Evolutionary conservation across 2,113 vertebrate species (phyloP), one percentile per base, ranked within the genome.

Genomic region (Callaeas wilsoni): DNA sequence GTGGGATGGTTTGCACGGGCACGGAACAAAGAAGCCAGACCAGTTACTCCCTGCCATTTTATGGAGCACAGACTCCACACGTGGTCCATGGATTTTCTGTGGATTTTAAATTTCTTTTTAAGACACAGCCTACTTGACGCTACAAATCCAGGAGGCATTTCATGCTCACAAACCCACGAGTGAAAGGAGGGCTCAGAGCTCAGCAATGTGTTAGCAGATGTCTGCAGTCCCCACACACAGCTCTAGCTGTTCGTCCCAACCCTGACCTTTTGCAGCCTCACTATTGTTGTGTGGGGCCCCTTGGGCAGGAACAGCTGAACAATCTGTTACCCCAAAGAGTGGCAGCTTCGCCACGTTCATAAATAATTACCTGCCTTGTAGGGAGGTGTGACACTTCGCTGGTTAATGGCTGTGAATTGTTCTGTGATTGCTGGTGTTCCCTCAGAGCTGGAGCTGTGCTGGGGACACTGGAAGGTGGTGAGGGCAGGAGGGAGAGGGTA

Each of bases 141-240:
- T 7, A 6, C 30, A 39, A 39, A 32, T 22, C 74, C 63, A 25
- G 63, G 67, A 26, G 29, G 7, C 14, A 2, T 46, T 47, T 52
- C 63, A 12, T 21, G 44, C 37, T 64, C 11, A 7, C 60, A 80
- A 55, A 47, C 33, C 19, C 59, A 2, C 1, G 9, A 46, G 39
- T 22, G 7, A 67, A 41, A 81, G 52, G 79, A 77, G 29, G 42
- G 71, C 79, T 77, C 47, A 12, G 79, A 69, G 59, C 55, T 50
- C 55, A 81, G 94, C 84, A 59, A 74, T 13, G 20, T 62, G 67
- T n/a, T 39, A 62, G 91, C 92, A 95, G 87, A 94, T 96, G 92
- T 90, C 60, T 70, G 2, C 15, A 49, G 91, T 71, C 37, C n/a
- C 47, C 71, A 4, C 55, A 16, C 23, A 14, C 62, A 55, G 83